Percentiles rank a stretch among this genome's conserved stretches.
phyloP scores from a whole-genome alignment of 1,140 invertebrate genomes.

The Laupala kohalensis region DNA sequence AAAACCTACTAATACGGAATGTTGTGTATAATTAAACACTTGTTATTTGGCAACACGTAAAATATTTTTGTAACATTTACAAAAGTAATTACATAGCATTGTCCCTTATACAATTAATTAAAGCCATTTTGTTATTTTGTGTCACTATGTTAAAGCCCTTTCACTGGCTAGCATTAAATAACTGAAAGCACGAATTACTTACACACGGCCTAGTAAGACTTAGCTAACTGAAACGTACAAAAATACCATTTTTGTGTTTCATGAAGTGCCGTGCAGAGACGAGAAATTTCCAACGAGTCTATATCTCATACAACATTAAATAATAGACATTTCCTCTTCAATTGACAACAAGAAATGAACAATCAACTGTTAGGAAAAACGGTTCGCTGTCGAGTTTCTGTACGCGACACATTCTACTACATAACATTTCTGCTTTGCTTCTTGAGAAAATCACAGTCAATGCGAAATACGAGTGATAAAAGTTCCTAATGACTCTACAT shows the following conservation, averaged over 20 bases:
- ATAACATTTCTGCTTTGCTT: background rate
- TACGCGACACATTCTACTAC: constrained; percentile 1
- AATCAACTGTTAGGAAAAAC: constrained; percentile 9
- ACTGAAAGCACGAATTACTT: constrained; percentile 6
- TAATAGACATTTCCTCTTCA: constrained; percentile 4
- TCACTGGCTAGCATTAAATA: constrained; percentile 3
- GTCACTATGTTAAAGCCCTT: constrained; percentile 13
- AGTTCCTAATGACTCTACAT: background rate
- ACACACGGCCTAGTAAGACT: constrained; percentile 1
- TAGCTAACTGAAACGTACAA: constrained; percentile 10
- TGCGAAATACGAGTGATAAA: background rate
- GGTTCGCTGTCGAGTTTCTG: background rate
- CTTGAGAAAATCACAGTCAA: constrained; percentile 10
- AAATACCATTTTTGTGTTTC: constrained; percentile 13
- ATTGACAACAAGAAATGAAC: constrained; percentile 11
- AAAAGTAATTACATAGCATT: constrained; percentile 11
- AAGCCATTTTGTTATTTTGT: constrained; percentile 11
- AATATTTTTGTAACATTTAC: constrained; percentile 3
- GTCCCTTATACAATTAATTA: constrained; percentile 12
- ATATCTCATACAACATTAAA: background rate
- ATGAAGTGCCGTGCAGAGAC: background rate
- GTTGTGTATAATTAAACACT: constrained; percentile 13
- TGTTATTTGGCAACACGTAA: constrained; percentile 14
- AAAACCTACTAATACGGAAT: constrained; percentile 8
- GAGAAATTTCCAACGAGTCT: background rate